Base-by-base conservation (phyloP, 1,140 invertebrate genomes). In the Venustaconcha ellipsiformis region DNA sequence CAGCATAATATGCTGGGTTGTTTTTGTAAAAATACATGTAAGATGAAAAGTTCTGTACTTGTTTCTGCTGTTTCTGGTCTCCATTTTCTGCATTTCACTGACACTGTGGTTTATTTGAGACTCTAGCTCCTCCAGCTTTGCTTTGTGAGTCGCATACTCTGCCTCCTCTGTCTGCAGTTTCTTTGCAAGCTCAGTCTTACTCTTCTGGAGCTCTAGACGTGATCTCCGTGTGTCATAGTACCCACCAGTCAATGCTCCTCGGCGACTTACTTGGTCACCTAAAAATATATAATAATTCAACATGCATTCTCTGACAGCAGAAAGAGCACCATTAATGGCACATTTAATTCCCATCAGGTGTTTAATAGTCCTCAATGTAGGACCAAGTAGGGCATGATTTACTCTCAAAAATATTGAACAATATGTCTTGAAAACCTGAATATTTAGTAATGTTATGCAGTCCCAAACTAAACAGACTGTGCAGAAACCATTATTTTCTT, bases 161-260 rank as follows among this genome's bases (percentile, higher is more conserved):
- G 92, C 91, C 87, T 99, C 96, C 56, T 95, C 92, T n/a, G 97
- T 96, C 89, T 97, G 94, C 66, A 94, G 91, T 86, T 83, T 94
- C 26, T 96, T 91, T 83, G 76, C 76, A 56, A 87, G 78, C 70
- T 97, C 96, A 1, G 95, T 94, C 66, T 97, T 94, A 18, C 94
- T 95, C 91, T 99, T 98, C 85, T 99, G 97, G 89, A 99, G 96
- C 89, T 99, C 98, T 11, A 99, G 91, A 66, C 98, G 94, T 1
- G 97, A 99, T 70, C 96, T 92, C 2, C 96, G 94, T 8, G 96
- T 96, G 89, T 99, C 99, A 89, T 99, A 99, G 87, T 99, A 99
- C 79, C 99, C 99, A 58, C 98, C 99, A 5, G 98, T 99, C 8
- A 99, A 91, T 0, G 97, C 98, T 70, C 97, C 97, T 91, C 97